Conservation (phyloP, 2,113 vertebrate genomes). For the Candoia aspera region DNA sequence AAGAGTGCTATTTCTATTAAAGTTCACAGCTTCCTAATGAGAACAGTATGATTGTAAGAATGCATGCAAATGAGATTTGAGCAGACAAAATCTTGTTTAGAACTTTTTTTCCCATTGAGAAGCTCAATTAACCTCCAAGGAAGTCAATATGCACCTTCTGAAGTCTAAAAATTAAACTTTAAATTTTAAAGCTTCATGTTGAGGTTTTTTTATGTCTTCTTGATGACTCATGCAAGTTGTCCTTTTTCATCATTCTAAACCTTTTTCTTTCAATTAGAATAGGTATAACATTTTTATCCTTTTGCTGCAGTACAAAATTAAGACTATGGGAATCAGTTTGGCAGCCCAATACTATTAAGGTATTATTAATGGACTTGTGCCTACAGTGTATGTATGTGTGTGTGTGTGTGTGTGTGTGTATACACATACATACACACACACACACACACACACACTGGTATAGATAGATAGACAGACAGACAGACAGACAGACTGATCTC, state of each 20-base stretch:
- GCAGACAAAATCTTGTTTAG: background rate
- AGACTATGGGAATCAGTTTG: background rate
- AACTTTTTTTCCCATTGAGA: background rate
- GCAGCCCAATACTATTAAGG: background rate
- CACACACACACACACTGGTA: too few species aligned
- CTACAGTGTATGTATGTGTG: too few species aligned
- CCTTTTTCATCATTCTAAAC: background rate
- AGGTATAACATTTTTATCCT: background rate
- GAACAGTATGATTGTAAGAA: conserved; percentile 8
- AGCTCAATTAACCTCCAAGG: background rate
- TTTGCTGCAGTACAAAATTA: background rate
- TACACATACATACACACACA: too few species aligned
- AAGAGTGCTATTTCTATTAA: conserved; percentile 19
- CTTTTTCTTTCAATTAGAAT: background rate
- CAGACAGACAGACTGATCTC: too few species aligned
- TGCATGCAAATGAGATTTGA: conserved; percentile 14
- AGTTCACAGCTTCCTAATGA: conserved; percentile 19
- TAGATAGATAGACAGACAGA: too few species aligned
- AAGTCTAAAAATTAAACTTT: background rate
- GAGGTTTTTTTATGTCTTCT: background rate
- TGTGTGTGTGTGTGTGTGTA: too few species aligned
- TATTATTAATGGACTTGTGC: background rate
- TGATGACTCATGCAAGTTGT: background rate
- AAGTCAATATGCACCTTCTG: background rate
- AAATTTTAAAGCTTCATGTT: background rate